These are phyloP conservation scores for Drosophila phalerata DNA, from an alignment of 2,888 invertebrate genomes.

Conservation along the genomic window DNA sequence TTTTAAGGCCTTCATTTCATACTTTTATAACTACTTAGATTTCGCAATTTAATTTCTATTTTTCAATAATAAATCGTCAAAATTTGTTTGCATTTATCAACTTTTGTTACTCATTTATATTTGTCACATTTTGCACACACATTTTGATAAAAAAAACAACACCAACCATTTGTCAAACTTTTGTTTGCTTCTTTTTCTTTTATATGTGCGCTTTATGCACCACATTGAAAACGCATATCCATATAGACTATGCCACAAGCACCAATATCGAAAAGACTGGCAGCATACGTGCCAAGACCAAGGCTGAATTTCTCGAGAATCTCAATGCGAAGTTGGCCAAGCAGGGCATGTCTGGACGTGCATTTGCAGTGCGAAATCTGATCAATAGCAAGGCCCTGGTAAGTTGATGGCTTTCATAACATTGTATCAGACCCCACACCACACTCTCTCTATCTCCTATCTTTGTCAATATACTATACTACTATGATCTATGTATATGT, in stretches of 20 bases:
- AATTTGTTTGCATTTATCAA: conserved; percentile 15
- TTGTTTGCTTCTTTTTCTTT: conserved; percentile 45
- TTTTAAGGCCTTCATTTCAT: conserved; percentile 33
- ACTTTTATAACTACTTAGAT: conserved; percentile 1
- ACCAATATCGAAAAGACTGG: conserved; percentile 85
- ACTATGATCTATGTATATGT: conserved; percentile 23
- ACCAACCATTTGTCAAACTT: conserved; percentile 37
- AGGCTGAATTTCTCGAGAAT: conserved; percentile 91
- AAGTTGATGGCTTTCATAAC: conserved; percentile 69
- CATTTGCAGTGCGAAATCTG: conserved; percentile 90
- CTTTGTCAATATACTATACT: conserved; percentile 1
- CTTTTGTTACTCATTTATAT: conserved; percentile 25
- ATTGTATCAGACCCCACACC: neutral
- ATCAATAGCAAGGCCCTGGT: conserved; percentile 91
- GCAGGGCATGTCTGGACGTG: conserved; percentile 88
- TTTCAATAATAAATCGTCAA: neutral
- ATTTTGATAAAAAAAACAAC: neutral
- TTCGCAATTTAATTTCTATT: conserved; percentile 19
- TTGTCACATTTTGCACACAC: conserved; percentile 1
- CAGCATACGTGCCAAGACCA: conserved; percentile 85
- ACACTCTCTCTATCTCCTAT: neutral
- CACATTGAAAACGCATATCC: conserved; percentile 24
- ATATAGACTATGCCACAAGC: conserved; percentile 84
- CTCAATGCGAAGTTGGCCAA: conserved; percentile 92
- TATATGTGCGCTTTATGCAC: conserved; percentile 46